Conservation (phyloP, 2,888 invertebrate genomes). For the Gonocerus acuteangulatus region DNA sequence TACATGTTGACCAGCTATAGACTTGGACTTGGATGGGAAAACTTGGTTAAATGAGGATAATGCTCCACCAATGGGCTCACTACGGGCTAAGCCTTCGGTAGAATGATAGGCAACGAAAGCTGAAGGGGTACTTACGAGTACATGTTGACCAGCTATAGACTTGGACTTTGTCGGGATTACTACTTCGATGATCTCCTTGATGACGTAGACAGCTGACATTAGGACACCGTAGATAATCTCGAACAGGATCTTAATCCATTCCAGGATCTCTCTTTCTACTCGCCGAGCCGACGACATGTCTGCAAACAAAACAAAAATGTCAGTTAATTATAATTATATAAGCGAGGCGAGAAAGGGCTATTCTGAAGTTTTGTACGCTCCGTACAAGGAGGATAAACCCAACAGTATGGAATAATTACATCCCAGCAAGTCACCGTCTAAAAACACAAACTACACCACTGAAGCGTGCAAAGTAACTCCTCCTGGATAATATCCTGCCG, state of each 20-base stretch:
- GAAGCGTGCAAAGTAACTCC: neutral
- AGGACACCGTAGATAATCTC: constrained; percentile 30
- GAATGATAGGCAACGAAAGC: too few species aligned
- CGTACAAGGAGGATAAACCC: too few species aligned
- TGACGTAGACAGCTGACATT: constrained; percentile 43
- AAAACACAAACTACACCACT: neutral
- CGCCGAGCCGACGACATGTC: constrained; percentile 29
- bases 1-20: constrained; percentile 64
- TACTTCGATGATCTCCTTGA: constrained; percentile 51
- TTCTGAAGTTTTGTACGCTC: too few species aligned
- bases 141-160: constrained; percentile 64
- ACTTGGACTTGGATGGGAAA: constrained; percentile 57
- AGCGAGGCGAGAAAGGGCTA: too few species aligned
- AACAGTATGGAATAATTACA: too few species aligned
- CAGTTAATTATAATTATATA: neutral
- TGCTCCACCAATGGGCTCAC: too few species aligned
- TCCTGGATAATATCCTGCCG: too few species aligned
- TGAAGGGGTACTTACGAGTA: constrained; percentile 58
- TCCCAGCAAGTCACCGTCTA: too few species aligned
- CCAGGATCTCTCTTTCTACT: constrained; percentile 28
- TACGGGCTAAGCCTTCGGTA: too few species aligned
- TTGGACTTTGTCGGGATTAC: constrained; percentile 56
- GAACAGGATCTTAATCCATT: constrained; percentile 29
- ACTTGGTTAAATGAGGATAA: too few species aligned
- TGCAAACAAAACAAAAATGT: constrained; percentile 11